Percentiles rank a stretch among this genome's conserved stretches.
Conservation (phyloP, 2,797 vertebrate species). For the Sebastiscus tertius region DNA sequence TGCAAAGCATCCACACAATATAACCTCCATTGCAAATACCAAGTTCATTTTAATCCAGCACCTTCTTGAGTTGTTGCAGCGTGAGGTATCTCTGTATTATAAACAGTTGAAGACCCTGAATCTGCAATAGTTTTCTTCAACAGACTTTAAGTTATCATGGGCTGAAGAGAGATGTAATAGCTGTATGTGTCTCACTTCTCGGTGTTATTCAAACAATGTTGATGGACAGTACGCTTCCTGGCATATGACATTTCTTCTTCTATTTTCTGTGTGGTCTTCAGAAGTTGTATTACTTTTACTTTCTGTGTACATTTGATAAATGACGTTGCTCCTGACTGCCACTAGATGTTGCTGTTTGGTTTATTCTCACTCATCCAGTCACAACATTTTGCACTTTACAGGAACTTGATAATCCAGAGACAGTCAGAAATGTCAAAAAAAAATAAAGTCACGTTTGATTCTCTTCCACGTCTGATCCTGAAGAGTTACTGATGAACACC, state of each 20-base stretch:
- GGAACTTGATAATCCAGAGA: background rate
- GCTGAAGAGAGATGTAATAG: no score
- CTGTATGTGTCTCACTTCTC: background rate
- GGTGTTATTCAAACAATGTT: background rate
- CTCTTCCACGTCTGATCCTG: background rate
- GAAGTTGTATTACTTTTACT: background rate
- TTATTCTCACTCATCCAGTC: conserved; percentile 5
- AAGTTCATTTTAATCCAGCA: background rate
- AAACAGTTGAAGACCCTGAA: background rate
- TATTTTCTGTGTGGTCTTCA: background rate
- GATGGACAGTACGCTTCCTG: background rate
- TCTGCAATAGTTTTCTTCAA: background rate
- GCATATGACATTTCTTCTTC: background rate
- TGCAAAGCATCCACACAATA: no score
- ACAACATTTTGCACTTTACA: background rate
- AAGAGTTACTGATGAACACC: background rate
- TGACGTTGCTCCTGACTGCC: conserved; percentile 1
- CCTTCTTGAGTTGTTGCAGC: background rate
- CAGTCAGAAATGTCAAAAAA: background rate
- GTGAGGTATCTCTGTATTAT: background rate
- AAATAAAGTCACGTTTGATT: background rate
- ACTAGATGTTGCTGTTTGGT: conserved; percentile 57
- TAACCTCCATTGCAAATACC: no score
- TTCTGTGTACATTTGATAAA: background rate
- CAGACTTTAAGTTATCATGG: background rate